Base-by-base conservation (phyloP, 2,113 vertebrate species). In the Lepidothrix coronata region DNA sequence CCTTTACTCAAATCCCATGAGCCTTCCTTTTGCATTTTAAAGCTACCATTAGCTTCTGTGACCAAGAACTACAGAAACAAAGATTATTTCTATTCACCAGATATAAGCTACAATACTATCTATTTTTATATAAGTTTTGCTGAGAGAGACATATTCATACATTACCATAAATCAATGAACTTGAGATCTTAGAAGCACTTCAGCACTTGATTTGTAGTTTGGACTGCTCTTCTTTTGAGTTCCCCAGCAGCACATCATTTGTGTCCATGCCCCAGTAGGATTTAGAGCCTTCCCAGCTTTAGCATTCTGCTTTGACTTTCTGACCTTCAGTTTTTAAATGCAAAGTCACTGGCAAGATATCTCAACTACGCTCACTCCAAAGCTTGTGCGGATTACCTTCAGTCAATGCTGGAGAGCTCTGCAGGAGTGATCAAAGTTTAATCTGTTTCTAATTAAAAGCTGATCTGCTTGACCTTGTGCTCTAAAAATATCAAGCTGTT, bases 381-480 rank as follows among this genome's bases (percentile, higher is more conserved):
- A 92, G 76, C 95, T 72, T 80, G 49, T 37, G 52, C 51, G 92
- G 96, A 95, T 97, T 97, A 96, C 79, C 83, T 90, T 90, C 61
- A 89, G 85, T 93, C 88, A 80, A 11, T 33, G 57, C 83, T 83
- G 52, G 28, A 83, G 72, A 78, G 75, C 88, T 93, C 79, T 88
- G 68, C 55, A 88, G 68, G 9, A 88, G 41, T 27, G 72, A 95
- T 96, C 95, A 92, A 86, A 92, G 92, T 91, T 96, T 95, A 97
- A 97, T 97, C 95, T 96, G 68, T 94, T 90, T 95, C 93, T 92
- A 96, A 96, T 95, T 96, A 92, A 91, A 90, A 94, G 85, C 75
- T 93, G 82, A 96, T 93, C 93, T 94, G 46, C 90, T 96, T 97
- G 95, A 90, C 90, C 88, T 48, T 2, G 0, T 81, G 44, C 52